A percentile compares a stretch with the other conserved stretches of the same genome.
Conservation (phyloP, 2,113 vertebrate genomes). For the Cyanoramphus novaezelandiae region DNA sequence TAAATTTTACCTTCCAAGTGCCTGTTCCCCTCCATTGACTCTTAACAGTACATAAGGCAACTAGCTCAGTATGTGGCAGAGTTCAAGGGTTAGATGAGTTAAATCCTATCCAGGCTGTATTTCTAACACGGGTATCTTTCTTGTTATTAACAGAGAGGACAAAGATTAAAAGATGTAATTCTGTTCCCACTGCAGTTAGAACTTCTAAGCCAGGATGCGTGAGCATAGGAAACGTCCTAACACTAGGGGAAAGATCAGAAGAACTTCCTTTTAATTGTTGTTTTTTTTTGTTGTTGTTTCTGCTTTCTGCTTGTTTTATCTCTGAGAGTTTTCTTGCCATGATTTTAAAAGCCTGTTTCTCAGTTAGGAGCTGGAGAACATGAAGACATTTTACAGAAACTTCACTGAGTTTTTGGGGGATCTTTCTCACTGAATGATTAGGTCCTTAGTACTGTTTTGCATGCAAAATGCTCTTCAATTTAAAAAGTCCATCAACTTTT, state of each 20-base stretch:
- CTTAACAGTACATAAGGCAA: background rate
- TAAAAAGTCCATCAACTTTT: background rate
- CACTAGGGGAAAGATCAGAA: background rate
- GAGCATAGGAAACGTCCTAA: background rate
- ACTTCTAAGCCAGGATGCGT: background rate
- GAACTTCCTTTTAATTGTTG: background rate
- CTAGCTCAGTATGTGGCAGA: background rate
- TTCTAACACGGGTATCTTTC: background rate
- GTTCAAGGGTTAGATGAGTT: background rate
- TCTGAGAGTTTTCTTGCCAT: background rate
- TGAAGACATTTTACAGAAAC: background rate
- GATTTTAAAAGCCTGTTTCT: background rate
- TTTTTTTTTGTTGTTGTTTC: background rate
- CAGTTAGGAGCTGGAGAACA: background rate
- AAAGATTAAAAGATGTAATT: background rate
- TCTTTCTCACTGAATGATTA: background rate
- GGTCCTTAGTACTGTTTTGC: background rate
- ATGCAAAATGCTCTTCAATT: background rate
- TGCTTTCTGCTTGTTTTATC: background rate
- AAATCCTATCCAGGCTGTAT: background rate
- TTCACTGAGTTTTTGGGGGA: background rate
- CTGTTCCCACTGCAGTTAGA: background rate
- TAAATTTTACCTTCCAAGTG: background rate
- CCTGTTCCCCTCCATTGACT: background rate
- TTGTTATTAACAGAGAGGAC: background rate